Evolutionary conservation across 2,888 invertebrate genomes (phyloP).

Genomic region (Acanthosepion esculentum): DNA sequence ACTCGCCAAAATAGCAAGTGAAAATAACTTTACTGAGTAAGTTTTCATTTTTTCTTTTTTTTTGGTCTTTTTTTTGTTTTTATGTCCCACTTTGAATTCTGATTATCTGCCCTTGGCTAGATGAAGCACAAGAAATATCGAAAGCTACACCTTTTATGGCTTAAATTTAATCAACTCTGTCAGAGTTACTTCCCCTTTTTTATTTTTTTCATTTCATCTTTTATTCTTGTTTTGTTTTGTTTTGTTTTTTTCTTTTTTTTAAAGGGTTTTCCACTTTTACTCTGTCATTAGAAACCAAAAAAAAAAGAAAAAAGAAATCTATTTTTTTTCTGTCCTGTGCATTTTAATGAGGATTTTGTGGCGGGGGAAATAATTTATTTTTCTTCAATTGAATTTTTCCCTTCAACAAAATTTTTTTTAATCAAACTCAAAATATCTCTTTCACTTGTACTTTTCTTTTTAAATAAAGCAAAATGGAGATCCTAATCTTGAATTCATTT

Average conservation of each 20-base stretch:
- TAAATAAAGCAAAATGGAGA: background rate
- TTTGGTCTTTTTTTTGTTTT: background rate
- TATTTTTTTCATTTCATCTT: background rate
- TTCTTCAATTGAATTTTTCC: background rate
- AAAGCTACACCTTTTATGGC: background rate
- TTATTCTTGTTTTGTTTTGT: background rate
- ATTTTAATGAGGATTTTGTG: background rate
- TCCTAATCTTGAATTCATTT: background rate
- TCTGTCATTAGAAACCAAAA: background rate
- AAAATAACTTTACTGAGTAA: background rate
- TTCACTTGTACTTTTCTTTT: background rate
- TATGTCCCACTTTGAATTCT: background rate
- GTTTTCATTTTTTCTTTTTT: background rate
- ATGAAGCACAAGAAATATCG: background rate
- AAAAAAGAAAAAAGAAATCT: background rate
- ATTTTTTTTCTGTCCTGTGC: background rate
- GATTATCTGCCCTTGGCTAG: slow-evolving; percentile 33
- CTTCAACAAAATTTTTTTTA: background rate
- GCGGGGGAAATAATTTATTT: background rate
- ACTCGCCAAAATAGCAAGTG: background rate
- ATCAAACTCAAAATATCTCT: background rate
- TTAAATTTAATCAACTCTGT: slow-evolving; percentile 20
- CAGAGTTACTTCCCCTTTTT: slow-evolving; percentile 15
- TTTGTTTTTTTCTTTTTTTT: background rate
- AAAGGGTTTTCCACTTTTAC: background rate